Conservation (phyloP, 2,888 invertebrate species). For the Cosmorhoe ocellata region DNA sequence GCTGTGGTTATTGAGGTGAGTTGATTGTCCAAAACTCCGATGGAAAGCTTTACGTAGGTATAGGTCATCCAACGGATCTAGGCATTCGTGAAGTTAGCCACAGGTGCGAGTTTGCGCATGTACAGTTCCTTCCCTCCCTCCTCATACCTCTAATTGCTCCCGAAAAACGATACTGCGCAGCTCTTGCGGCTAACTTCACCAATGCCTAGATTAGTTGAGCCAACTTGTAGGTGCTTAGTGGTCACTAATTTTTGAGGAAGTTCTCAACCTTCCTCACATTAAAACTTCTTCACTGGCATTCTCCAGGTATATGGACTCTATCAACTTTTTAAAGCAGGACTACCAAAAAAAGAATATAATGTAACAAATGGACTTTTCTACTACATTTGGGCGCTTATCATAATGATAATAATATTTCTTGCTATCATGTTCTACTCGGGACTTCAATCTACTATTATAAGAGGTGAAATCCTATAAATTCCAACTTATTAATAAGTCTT, state of each 20-base stretch:
- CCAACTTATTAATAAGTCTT: too few species aligned
- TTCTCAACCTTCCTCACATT: background rate
- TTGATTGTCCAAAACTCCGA: background rate
- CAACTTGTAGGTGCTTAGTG: too few species aligned
- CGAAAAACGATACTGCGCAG: too few species aligned
- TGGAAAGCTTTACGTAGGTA: too few species aligned
- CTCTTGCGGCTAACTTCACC: too few species aligned
- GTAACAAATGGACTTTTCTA: constrained; percentile 74
- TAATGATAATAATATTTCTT: constrained; percentile 70
- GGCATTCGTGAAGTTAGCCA: too few species aligned
- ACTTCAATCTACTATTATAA: constrained; percentile 72
- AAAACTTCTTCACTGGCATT: background rate
- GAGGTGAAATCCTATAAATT: constrained; percentile 48
- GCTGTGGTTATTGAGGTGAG: constrained; percentile 72
- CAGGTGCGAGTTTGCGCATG: too few species aligned
- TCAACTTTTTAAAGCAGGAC: constrained; percentile 72
- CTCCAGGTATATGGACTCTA: constrained; percentile 68
- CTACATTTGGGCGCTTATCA: constrained; percentile 70
- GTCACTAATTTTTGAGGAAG: too few species aligned
- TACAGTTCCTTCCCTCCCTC: too few species aligned
- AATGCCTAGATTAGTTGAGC: too few species aligned
- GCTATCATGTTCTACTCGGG: constrained; percentile 76
- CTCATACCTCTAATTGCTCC: too few species aligned
- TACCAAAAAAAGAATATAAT: constrained; percentile 65
- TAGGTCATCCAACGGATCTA: too few species aligned